Evolutionary conservation across 2,113 vertebrate genomes (phyloP).

Genomic region (Nerophis ophidion): DNA sequence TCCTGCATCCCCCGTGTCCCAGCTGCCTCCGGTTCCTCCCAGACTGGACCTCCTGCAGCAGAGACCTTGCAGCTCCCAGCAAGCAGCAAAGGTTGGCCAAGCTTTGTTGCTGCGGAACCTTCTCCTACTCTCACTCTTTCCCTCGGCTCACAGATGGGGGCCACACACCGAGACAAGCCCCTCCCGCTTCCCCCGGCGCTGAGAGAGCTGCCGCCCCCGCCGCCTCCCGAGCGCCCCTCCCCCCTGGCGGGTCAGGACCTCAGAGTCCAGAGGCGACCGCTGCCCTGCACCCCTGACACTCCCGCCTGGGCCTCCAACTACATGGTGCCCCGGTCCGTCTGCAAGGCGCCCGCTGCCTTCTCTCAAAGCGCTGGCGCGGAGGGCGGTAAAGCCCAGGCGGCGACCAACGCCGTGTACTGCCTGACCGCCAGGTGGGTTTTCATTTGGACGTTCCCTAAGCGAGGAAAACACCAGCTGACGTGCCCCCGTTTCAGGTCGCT

Average conservation of each 20-base stretch:
- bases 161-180: constrained; percentile 92
- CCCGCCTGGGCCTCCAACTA: constrained; percentile 77
- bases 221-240: constrained; percentile 86
- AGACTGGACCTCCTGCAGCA: constrained; percentile 89
- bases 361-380: constrained; percentile 60
- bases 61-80: constrained; percentile 67
- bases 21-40: constrained; percentile 89
- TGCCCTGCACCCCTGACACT: constrained; percentile 86
- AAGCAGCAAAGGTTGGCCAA: constrained; percentile 74
- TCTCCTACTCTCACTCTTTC: too few relatives aligned
- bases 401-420: constrained; percentile 90
- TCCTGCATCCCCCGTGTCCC: constrained; percentile 85
- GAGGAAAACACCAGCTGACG: too few relatives aligned
- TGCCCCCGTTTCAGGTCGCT: constrained; percentile 69
- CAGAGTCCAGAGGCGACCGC: constrained; percentile 83
- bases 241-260: constrained; percentile 65
- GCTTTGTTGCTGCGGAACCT: too few relatives aligned
- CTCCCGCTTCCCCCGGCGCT: constrained; percentile 87
- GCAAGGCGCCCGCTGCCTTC: constrained; percentile 69
- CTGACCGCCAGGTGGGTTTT: constrained; percentile 79
- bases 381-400: constrained; percentile 82
- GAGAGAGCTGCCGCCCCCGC: constrained; percentile 86
- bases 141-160: constrained; percentile 62
- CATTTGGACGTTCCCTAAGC: too few relatives aligned
- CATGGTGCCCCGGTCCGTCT: constrained; percentile 77